phyloP scores from a whole-genome alignment of 2,888 invertebrate species.

The Prenolepis imparis region DNA sequence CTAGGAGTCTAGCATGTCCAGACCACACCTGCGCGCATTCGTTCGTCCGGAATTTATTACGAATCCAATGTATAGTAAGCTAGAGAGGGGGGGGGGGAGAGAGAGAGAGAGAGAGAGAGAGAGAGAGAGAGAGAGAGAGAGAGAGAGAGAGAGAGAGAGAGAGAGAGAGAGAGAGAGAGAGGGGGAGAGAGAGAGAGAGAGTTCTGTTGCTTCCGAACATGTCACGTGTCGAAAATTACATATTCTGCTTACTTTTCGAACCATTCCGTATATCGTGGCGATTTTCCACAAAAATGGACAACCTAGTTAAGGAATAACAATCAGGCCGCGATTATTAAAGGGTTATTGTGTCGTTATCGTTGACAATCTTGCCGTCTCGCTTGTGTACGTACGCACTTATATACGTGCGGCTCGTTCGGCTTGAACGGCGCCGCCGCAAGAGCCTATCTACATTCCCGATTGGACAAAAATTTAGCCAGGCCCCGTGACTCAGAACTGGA shows the following conservation, averaged over 20 bases:
- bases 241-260: not conserved
- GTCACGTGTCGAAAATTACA: not conserved
- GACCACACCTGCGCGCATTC: constrained; percentile 81
- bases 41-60: constrained; percentile 43
- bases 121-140: no score
- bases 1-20: constrained; percentile 45
- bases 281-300: constrained; percentile 23
- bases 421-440: constrained; percentile 70
- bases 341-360: constrained; percentile 75
- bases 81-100: no score
- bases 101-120: no score
- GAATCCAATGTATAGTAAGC: constrained; percentile 18
- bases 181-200: no score
- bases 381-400: constrained; percentile 21
- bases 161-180: no score
- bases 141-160: no score
- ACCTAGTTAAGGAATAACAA: not conserved
- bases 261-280: not conserved
- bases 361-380: constrained; percentile 63
- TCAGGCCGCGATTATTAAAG: constrained; percentile 65
- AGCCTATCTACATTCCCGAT: constrained; percentile 83
- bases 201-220: not conserved
- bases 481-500: constrained; percentile 83
- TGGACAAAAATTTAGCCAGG: constrained; percentile 80
- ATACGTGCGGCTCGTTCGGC: constrained; percentile 60